phyloP scores from a whole-genome alignment of 53 echinoderm and acorn worm genomes.

The Holothuria leucospilota region DNA sequence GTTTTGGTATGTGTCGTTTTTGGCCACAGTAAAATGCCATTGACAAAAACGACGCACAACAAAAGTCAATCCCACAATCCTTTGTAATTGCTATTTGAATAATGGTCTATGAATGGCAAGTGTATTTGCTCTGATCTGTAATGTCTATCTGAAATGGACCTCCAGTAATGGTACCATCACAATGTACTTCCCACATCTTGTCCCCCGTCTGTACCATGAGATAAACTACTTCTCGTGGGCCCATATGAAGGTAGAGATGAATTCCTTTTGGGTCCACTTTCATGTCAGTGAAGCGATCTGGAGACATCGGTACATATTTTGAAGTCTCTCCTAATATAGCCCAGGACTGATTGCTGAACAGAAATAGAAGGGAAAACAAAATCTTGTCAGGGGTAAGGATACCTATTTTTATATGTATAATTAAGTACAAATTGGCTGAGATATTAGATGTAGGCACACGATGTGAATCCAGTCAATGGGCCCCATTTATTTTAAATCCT shows the following conservation, averaged over 20 bases:
- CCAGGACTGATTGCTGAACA: slow-evolving; percentile 13
- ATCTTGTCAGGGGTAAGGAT: background rate
- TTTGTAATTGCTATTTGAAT: too few species aligned
- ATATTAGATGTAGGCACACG: too few species aligned
- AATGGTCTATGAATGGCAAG: too few species aligned
- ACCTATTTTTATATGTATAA: too few species aligned
- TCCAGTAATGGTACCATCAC: background rate
- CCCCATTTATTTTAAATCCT: too few species aligned
- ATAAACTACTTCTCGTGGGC: background rate
- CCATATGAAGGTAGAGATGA: background rate
- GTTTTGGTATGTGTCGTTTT: too few species aligned
- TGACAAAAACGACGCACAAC: too few species aligned
- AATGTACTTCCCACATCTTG: background rate
- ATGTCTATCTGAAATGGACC: background rate
- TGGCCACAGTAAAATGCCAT: too few species aligned
- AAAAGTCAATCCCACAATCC: too few species aligned
- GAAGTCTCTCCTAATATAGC: slow-evolving; percentile 23
- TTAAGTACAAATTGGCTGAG: too few species aligned
- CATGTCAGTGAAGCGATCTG: slow-evolving; percentile 16
- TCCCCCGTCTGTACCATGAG: slow-evolving; percentile 9
- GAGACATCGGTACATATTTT: slow-evolving; percentile 26
- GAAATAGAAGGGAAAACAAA: background rate
- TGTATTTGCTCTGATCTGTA: too few species aligned
- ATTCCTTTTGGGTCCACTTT: background rate
- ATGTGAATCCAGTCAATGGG: too few species aligned